phyloP scores from a whole-genome alignment of 2,797 vertebrate species.

The Poecilia gillii region DNA sequence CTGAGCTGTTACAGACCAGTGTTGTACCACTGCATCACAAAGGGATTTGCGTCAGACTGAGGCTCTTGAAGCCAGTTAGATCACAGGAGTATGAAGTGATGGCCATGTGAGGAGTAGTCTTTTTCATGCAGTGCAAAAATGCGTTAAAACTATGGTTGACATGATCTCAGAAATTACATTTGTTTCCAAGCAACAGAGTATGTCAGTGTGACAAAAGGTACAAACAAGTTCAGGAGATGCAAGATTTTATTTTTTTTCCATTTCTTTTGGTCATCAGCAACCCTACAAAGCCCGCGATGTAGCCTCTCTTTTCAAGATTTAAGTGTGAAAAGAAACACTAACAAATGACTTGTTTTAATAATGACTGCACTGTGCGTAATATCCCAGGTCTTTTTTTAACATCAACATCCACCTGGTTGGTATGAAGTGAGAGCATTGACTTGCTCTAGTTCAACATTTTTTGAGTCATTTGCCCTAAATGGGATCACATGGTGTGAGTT shows the following conservation, averaged over 20 bases:
- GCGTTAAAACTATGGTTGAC: slow-evolving; percentile 59
- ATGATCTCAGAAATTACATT: slow-evolving; percentile 43
- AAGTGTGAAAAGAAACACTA: slow-evolving; percentile 55
- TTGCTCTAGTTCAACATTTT: slow-evolving; percentile 55
- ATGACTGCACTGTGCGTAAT: slow-evolving; percentile 54
- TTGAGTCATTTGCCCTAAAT: slow-evolving; percentile 65
- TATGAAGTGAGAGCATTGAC: slow-evolving; percentile 52
- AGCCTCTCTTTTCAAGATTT: slow-evolving; percentile 7
- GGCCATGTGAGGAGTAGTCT: slow-evolving; percentile 50
- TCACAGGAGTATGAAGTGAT: slow-evolving; percentile 63
- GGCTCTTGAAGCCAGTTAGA: slow-evolving; percentile 61
- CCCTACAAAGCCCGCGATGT: not conserved
- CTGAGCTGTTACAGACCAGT: slow-evolving; percentile 54
- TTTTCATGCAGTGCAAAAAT: slow-evolving; percentile 64
- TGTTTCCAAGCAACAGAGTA: slow-evolving; percentile 51
- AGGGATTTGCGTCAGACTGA: slow-evolving; percentile 62
- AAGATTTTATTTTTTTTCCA: slow-evolving; percentile 6
- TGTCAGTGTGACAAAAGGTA: slow-evolving; percentile 49
- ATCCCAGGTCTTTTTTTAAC: slow-evolving; percentile 48
- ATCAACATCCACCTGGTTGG: slow-evolving; percentile 57
- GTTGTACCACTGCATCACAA: slow-evolving; percentile 48
- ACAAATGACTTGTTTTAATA: slow-evolving; percentile 65
- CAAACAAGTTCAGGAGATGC: slow-evolving; percentile 41
- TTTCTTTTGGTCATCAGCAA: slow-evolving; percentile 13
- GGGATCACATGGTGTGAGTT: slow-evolving; percentile 44